Evolutionary conservation across 2,888 invertebrate genomes (phyloP), one percentile per base, ranked within the genome.

Genomic region (Slavum lentiscoides): DNA sequence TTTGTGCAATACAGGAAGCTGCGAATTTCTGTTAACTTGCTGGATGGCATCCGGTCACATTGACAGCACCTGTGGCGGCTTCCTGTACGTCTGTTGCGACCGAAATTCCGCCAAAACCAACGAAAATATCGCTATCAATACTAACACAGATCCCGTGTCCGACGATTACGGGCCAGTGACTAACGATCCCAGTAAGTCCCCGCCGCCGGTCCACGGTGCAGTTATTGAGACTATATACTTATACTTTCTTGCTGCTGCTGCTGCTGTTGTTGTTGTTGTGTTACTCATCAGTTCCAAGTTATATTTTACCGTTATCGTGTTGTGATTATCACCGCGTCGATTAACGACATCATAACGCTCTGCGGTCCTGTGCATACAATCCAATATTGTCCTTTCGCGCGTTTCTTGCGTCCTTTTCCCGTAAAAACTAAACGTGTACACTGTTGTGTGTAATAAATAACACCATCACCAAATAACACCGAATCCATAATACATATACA

Each of bases 1-100:
- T 66, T 81, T 82, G 53, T 83, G 83, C 62, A 58, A 81, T 88
- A 90, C 86, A 90, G 89, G 85, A 91, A 92, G 85, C 83, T 96
- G 96, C 87, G 95, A 95, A 87, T 95, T 95, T 89, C 95, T 95
- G 89, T 90, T 95, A 85, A 91, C 93, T 87, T 96, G 95, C 88
- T 96, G 95, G 95, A 91, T 95, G 90, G 91, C 93, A 82, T 94
- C 94, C 84, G 95, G 95, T 82, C 89, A 94, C 82, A 89, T 95
- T 85, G 94, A 95, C 85, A 94, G 94, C 84, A 91, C 93, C 83
- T 96, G 95, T 87, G 89, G 92, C 84, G 91, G 93, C 83, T 89
- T 95, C 84, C 89, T 95, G 84, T 93, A 92, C 86, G 94, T 94
- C 84, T 96, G 95, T 90, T 96, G 95, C 87, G 93, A 93, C 86